phyloP scores from a whole-genome alignment of 2,888 invertebrate species.

The Lithophane semibrunnea region DNA sequence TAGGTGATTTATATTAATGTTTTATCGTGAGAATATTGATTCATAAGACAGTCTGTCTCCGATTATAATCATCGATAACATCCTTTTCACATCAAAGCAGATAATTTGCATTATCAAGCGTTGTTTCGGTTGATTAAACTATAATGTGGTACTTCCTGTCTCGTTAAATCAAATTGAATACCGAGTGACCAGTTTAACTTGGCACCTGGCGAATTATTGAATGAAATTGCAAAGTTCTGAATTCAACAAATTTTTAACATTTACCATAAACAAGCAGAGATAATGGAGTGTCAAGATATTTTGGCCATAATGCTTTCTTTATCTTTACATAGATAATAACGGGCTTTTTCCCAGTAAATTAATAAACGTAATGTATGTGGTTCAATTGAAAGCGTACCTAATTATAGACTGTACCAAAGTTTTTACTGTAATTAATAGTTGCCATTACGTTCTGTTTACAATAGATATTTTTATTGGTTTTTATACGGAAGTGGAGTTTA shows the following conservation, averaged over 20 bases:
- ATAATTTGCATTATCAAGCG: constrained; percentile 63
- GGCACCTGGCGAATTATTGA: neutral
- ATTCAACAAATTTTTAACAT: constrained; percentile 28
- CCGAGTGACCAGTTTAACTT: constrained; percentile 13
- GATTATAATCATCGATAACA: constrained; percentile 56
- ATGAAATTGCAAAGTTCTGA: neutral
- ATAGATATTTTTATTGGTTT: constrained; percentile 50
- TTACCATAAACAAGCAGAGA: constrained; percentile 16
- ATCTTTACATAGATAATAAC: constrained; percentile 47
- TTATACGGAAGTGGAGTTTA: constrained; percentile 39
- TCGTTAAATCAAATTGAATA: constrained; percentile 56
- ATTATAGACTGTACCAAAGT: constrained; percentile 48
- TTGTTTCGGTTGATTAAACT: constrained; percentile 58
- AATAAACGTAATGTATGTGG: constrained; percentile 43
- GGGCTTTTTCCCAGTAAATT: constrained; percentile 18
- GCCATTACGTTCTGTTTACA: constrained; percentile 50
- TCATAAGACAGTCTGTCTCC: constrained; percentile 50
- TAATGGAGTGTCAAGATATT: constrained; percentile 10
- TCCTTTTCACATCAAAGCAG: constrained; percentile 56
- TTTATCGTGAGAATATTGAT: constrained; percentile 58
- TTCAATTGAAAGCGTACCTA: constrained; percentile 55
- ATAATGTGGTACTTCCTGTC: constrained; percentile 61
- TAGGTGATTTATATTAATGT: constrained; percentile 33
- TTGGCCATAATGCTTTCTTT: constrained; percentile 52
- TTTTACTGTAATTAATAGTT: constrained; percentile 57